These are phyloP conservation scores for Oxytorus armatus DNA, from an alignment of 2,888 invertebrate species.

Conservation along the genomic window DNA sequence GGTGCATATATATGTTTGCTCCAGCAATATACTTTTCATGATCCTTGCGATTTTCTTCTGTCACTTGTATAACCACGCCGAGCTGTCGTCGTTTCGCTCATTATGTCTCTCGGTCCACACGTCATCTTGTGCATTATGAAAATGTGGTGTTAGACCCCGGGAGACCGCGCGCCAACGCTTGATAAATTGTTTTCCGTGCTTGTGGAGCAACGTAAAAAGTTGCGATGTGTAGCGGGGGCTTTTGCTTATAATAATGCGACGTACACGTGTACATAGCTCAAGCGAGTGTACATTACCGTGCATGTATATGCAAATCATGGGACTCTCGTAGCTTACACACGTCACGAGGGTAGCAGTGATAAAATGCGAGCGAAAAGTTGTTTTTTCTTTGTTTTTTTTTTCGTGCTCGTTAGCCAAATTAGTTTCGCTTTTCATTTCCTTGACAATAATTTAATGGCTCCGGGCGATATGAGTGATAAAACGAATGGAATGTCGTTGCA, in stretches of 20 bases:
- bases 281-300: background rate
- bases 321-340: constrained; percentile 15
- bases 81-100: constrained; percentile 49
- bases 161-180: constrained; percentile 53
- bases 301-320: constrained; percentile 43
- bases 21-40: constrained; percentile 16
- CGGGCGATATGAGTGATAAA: too few relatives aligned
- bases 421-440: constrained; percentile 1
- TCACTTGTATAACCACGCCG: background rate
- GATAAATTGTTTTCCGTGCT: constrained; percentile 55
- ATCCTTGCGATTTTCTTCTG: constrained; percentile 22
- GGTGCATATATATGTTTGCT: background rate
- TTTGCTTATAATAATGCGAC: constrained; percentile 29
- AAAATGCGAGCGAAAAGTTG: constrained; percentile 7
- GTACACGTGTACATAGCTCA: constrained; percentile 21
- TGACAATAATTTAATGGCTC: background rate
- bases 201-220: background rate
- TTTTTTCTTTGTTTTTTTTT: constrained; percentile 17
- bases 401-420: background rate
- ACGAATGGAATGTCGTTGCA: too few relatives aligned
- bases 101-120: constrained; percentile 41
- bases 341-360: background rate
- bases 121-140: constrained; percentile 21
- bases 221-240: constrained; percentile 21
- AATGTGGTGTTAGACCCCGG: constrained; percentile 19